Conservation (phyloP, 2,888 invertebrate species). For the Drosophila acutilabella region DNA sequence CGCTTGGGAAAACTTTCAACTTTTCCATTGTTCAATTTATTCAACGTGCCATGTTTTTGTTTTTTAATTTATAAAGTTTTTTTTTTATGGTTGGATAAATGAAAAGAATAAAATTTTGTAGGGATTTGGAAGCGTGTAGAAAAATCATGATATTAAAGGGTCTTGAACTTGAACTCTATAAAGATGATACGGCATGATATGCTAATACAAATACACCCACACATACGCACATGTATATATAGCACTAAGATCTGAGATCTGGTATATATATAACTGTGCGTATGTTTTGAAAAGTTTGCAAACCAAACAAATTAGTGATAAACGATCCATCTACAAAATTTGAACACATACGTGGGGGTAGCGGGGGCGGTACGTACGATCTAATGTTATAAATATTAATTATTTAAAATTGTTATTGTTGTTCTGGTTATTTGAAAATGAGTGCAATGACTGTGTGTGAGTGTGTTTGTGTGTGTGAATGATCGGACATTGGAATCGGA, state of each 20-base stretch:
- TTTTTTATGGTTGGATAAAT: neutral
- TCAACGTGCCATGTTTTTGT: conserved; percentile 72
- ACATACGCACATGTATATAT: neutral
- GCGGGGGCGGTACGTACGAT: neutral
- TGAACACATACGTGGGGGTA: conserved; percentile 26
- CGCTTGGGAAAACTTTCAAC: conserved; percentile 2
- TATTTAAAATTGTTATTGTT: conserved; percentile 13
- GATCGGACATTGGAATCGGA: conserved; percentile 21
- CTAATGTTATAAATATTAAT: conserved; percentile 17
- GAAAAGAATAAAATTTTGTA: too few species aligned
- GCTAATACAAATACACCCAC: too few species aligned
- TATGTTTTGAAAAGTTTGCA: conserved; percentile 27
- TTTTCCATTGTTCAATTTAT: conserved; percentile 28
- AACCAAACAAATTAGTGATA: conserved; percentile 55
- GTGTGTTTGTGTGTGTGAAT: neutral
- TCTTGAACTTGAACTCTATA: too few species aligned
- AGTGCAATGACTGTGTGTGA: neutral
- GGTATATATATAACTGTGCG: conserved; percentile 9
- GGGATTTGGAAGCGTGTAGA: neutral
- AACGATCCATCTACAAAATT: conserved; percentile 31
- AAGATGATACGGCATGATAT: too few species aligned
- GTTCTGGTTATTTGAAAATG: conserved; percentile 1
- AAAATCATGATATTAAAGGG: neutral
- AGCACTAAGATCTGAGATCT: too few species aligned
- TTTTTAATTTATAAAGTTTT: conserved; percentile 10